Evolutionary conservation across 2,797 vertebrate genomes (phyloP).

Genomic region (Chelonia mydas): DNA sequence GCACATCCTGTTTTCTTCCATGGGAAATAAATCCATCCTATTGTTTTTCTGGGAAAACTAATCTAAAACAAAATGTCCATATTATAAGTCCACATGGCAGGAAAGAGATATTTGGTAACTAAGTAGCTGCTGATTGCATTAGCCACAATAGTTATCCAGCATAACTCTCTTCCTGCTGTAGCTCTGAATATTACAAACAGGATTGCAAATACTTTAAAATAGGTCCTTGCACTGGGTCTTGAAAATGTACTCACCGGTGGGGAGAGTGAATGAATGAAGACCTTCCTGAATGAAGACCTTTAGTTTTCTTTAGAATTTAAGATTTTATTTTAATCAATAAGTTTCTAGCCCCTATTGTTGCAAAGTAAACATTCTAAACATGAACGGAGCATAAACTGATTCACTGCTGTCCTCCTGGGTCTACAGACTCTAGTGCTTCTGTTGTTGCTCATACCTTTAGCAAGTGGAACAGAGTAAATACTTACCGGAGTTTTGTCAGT

Average conservation of each 20-base stretch:
- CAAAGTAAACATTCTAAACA: background rate
- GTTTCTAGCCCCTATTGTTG: background rate
- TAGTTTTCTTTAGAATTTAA: background rate
- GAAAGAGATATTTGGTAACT: background rate
- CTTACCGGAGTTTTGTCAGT: background rate
- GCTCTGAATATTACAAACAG: conserved; percentile 9
- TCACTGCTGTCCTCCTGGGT: background rate
- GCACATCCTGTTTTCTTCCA: conserved; percentile 25
- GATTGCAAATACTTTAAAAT: background rate
- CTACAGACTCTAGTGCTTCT: background rate
- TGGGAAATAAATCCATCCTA: background rate
- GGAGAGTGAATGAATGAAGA: background rate
- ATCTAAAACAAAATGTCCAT: background rate
- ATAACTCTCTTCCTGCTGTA: background rate
- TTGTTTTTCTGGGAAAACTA: conserved; percentile 17
- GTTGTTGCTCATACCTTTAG: accelerated
- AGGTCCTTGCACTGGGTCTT: background rate
- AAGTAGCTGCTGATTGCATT: background rate
- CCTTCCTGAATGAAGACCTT: background rate
- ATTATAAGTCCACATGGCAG: background rate
- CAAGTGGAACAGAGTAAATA: background rate
- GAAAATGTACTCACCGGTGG: background rate
- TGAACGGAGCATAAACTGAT: background rate
- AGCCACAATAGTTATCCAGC: background rate
- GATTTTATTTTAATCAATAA: background rate